phyloP scores from a whole-genome alignment of 1,140 invertebrate species.

The Aricia agestis region DNA sequence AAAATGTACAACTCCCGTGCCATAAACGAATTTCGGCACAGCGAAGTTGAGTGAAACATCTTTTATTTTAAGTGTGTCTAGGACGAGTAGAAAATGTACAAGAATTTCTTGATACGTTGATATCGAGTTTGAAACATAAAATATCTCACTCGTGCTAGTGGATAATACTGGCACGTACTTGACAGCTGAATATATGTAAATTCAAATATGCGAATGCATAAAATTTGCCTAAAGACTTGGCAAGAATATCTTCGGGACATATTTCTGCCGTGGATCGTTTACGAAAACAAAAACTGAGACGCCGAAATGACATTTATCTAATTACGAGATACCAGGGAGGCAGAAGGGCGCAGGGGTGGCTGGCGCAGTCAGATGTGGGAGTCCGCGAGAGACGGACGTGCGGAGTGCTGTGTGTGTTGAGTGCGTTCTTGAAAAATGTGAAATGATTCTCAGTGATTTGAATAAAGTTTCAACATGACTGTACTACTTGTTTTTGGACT shows the following conservation, averaged over 20 bases:
- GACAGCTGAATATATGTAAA: constrained; percentile 17
- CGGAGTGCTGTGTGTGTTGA: neutral
- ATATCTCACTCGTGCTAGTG: neutral
- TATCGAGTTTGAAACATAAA: neutral
- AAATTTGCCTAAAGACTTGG: constrained; percentile 20
- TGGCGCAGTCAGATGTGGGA: constrained; percentile 45
- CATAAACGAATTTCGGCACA: too few species aligned
- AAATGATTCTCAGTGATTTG: constrained; percentile 39
- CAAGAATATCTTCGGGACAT: constrained; percentile 4
- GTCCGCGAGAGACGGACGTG: constrained; percentile 26
- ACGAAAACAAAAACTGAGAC: constrained; percentile 48
- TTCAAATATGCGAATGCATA: constrained; percentile 15
- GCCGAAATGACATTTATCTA: constrained; percentile 72
- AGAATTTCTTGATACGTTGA: neutral
- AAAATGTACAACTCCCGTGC: too few species aligned
- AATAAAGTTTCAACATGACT: constrained; percentile 52
- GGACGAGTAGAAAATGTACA: neutral
- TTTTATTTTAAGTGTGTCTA: neutral
- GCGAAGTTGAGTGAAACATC: too few species aligned
- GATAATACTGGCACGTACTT: constrained; percentile 7
- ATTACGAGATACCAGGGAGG: constrained; percentile 62
- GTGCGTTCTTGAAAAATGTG: constrained; percentile 35
- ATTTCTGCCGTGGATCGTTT: neutral
- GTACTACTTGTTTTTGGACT: constrained; percentile 64
- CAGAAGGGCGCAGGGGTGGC: constrained; percentile 35